These are phyloP conservation scores for Teleopsis dalmanni DNA, from an alignment of 1,140 invertebrate species.

Conservation along the genomic window DNA sequence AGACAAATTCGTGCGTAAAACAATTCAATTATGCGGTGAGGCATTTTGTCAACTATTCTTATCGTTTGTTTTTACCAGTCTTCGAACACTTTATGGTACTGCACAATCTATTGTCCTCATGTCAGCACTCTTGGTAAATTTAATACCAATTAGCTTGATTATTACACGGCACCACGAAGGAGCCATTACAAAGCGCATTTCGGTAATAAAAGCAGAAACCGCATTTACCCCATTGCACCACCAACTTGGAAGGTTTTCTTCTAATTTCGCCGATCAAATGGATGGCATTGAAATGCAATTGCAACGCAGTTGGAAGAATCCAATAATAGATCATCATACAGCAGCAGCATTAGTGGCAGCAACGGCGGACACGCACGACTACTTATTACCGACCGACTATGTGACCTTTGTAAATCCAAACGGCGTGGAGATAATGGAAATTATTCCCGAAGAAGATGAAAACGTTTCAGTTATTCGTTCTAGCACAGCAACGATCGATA, in stretches of 20 bases:
- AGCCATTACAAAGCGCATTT: conserved; percentile 37
- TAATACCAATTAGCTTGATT: conserved; percentile 37
- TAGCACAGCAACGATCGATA: conserved; percentile 38
- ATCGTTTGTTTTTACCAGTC: conserved; percentile 40
- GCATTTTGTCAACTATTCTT: conserved; percentile 41
- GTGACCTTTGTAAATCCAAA: conserved; percentile 42
- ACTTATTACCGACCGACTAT: conserved; percentile 38
- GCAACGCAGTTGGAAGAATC: conserved; percentile 21
- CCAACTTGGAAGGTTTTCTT: conserved; percentile 23
- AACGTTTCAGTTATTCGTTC: conserved; percentile 37
- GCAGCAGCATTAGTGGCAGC: conserved; percentile 15
- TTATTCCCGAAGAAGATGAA: conserved; percentile 41
- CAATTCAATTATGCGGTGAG: conserved; percentile 38
- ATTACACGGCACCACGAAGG: conserved; percentile 40
- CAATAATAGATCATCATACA: conserved; percentile 18
- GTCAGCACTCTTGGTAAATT: conserved; percentile 37
- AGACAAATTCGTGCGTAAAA: conserved; percentile 40
- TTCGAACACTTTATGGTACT: conserved; percentile 38
- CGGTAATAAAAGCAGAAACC: conserved; percentile 35
- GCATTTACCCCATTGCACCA: conserved; percentile 24
- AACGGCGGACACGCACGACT: conserved; percentile 34
- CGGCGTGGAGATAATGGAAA: conserved; percentile 42
- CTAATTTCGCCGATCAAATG: conserved; percentile 33
- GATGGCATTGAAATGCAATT: conserved; percentile 31
- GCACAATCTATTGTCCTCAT: conserved; percentile 38